These are phyloP conservation scores for Grammomys dolichurus DNA, from an alignment of 2,113 vertebrate genomes.

Conservation along the genomic window DNA sequence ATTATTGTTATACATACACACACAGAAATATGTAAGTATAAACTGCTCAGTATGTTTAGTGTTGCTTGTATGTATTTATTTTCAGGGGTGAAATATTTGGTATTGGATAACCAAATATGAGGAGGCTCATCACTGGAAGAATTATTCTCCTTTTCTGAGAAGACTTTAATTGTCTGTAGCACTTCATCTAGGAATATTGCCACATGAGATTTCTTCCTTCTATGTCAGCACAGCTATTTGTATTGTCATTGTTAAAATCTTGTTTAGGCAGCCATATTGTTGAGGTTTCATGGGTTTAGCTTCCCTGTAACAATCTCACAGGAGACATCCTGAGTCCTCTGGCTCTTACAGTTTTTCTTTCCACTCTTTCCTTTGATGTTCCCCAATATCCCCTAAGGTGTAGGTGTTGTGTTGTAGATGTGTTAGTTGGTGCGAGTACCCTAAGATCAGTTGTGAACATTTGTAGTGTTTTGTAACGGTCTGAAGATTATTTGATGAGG, in stretches of 20 bases:
- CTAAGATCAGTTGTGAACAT: not conserved
- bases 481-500: not conserved
- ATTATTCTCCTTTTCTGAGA: not conserved
- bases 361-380: not conserved
- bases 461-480: not conserved
- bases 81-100: not conserved
- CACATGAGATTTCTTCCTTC: not conserved
- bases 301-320: not conserved
- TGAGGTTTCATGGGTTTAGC: not conserved
- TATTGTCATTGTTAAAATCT: not conserved
- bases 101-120: not conserved
- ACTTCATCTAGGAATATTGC: not conserved
- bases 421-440: too few species aligned
- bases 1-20: not conserved
- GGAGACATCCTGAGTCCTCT: not conserved
- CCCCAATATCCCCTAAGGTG: not conserved
- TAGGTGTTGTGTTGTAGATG: not conserved
- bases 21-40: not conserved
- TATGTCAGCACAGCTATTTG: not conserved
- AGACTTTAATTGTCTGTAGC: not conserved
- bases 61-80: not conserved
- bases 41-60: not conserved
- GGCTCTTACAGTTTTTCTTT: not conserved
- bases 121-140: not conserved
- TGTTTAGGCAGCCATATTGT: not conserved